phyloP scores from a whole-genome alignment of 1,140 invertebrate species.

The Ylistrum balloti region DNA sequence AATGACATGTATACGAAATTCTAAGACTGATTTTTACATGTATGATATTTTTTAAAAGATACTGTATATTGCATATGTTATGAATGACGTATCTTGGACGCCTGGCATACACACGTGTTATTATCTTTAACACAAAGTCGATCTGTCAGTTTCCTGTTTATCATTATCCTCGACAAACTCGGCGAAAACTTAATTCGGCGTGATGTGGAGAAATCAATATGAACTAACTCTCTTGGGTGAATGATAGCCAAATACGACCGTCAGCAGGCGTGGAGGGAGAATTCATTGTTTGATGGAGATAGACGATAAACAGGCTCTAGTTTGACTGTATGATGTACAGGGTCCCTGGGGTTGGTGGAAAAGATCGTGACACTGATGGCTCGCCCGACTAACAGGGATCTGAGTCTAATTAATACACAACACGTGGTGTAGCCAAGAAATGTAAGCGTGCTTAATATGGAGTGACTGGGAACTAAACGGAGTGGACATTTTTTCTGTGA shows the following conservation, averaged over 20 bases:
- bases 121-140: too few relatives aligned
- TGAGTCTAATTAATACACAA: too few relatives aligned
- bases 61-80: too few relatives aligned
- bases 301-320: neutral
- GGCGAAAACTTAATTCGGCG: neutral
- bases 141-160: neutral
- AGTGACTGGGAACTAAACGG: too few relatives aligned
- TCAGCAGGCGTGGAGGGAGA: neutral
- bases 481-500: too few relatives aligned
- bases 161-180: neutral
- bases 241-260: neutral
- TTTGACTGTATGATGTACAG: neutral
- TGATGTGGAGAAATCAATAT: slow-evolving; percentile 15
- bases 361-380: neutral
- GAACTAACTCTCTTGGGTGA: neutral
- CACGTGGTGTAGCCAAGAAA: too few relatives aligned
- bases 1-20: too few relatives aligned
- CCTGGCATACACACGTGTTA: too few relatives aligned
- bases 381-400: neutral
- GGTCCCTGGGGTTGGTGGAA: neutral
- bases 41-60: too few relatives aligned
- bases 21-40: too few relatives aligned
- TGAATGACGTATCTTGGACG: too few relatives aligned
- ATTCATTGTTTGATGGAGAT: neutral
- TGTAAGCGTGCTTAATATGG: too few relatives aligned